Conservation (phyloP, 1,140 invertebrate species). For the Coenobita brevimanus region DNA sequence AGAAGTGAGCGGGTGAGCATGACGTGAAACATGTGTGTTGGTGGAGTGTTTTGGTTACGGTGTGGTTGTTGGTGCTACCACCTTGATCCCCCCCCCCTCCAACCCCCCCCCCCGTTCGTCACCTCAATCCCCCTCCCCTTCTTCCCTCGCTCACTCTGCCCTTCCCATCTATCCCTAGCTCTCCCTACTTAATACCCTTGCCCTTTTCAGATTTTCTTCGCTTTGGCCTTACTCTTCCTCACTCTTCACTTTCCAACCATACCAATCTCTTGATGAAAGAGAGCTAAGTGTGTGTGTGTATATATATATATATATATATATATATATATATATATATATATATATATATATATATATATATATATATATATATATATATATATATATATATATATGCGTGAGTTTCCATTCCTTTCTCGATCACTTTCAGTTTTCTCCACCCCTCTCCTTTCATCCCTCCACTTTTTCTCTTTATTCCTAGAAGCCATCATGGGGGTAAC, state of each 20-base stretch:
- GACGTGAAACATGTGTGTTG: too few species aligned
- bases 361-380: constrained; percentile 23
- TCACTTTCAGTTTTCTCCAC: too few species aligned
- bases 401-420: too few species aligned
- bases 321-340: background rate
- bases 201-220: background rate
- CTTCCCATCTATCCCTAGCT: background rate
- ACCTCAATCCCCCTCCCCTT: background rate
- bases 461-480: too few species aligned
- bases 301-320: constrained; percentile 7
- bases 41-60: too few species aligned
- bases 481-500: too few species aligned
- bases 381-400: background rate
- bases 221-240: background rate
- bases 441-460: too few species aligned
- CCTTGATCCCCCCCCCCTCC: too few species aligned
- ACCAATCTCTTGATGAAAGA: background rate
- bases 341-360: background rate
- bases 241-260: background rate
- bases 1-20: too few species aligned
- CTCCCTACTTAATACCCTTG: background rate
- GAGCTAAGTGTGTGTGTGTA: background rate
- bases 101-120: background rate
- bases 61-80: too few species aligned
- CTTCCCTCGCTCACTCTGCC: background rate